Conservation (phyloP, 2,797 vertebrate genomes). For the Paramormyrops hopkinsi region DNA sequence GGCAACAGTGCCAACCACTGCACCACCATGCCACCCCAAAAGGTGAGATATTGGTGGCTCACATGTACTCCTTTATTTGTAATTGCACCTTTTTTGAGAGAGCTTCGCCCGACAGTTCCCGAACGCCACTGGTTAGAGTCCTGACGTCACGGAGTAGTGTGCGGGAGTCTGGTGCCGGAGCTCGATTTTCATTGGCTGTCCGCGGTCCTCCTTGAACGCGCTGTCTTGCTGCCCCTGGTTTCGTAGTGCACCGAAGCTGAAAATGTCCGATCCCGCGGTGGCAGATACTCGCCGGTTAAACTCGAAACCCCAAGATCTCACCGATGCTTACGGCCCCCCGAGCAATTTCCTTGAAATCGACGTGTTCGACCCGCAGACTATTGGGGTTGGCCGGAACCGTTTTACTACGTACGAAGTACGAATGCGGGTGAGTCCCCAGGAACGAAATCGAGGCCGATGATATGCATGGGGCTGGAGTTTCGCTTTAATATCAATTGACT, state of each 20-base stretch:
- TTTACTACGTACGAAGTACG: conserved; percentile 95
- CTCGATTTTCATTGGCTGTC: conserved; percentile 23
- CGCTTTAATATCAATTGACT: background rate
- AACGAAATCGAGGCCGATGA: conserved; percentile 19
- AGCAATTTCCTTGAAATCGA: conserved; percentile 98
- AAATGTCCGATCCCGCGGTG: conserved; percentile 85
- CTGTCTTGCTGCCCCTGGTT: background rate
- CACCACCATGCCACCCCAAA: background rate
- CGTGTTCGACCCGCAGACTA: conserved; percentile 89
- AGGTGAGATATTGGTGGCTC: background rate
- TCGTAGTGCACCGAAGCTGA: background rate
- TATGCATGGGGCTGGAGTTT: background rate
- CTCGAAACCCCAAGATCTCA: conserved; percentile 92
- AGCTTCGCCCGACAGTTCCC: background rate
- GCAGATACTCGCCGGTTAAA: conserved; percentile 94
- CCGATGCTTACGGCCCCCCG: conserved; percentile 91
- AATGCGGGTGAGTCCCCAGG: conserved; percentile 74
- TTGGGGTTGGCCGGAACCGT: conserved; percentile 85
- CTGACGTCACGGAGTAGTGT: background rate
- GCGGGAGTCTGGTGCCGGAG: background rate
- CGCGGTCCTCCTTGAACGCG: conserved; percentile 6
- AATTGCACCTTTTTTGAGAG: background rate
- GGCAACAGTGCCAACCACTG: background rate
- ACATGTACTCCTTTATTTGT: background rate
- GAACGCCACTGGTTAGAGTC: conserved; percentile 8